These are phyloP conservation scores for Pyrgus malvae DNA, from an alignment of 2,888 invertebrate species.

Conservation along the genomic window DNA sequence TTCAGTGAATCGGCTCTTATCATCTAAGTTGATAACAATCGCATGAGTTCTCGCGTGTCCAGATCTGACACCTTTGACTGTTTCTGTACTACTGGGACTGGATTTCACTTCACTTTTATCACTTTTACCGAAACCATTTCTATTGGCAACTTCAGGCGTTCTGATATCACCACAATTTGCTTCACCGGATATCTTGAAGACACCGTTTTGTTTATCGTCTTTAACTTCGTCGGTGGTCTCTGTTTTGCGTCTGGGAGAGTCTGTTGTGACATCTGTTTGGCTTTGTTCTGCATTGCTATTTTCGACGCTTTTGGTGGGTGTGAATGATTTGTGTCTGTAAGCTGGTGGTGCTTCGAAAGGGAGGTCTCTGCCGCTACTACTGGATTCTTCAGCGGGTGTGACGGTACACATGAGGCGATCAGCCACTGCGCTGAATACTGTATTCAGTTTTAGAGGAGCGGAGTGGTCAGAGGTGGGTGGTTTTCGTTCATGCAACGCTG, in stretches of 20 bases:
- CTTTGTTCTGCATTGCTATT: conserved; percentile 67
- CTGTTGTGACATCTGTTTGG: conserved; percentile 69
- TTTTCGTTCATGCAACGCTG: conserved; percentile 80
- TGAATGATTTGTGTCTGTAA: conserved; percentile 74
- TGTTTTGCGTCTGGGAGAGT: conserved; percentile 62
- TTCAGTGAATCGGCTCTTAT: conserved; percentile 90
- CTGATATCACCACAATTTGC: conserved; percentile 70
- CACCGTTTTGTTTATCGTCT: conserved; percentile 66
- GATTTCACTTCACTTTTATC: conserved; percentile 65
- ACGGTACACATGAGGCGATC: conserved; percentile 78
- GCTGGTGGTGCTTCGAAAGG: conserved; percentile 74
- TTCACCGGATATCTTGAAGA: conserved; percentile 75
- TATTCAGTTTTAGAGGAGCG: conserved; percentile 74
- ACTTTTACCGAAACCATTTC: conserved; percentile 61
- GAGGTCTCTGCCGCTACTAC: conserved; percentile 72
- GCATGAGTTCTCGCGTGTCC: conserved; percentile 88
- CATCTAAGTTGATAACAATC: conserved; percentile 90
- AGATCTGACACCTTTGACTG: conserved; percentile 72
- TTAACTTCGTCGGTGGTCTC: conserved; percentile 55
- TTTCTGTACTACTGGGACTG: conserved; percentile 64
- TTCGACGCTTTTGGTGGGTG: conserved; percentile 68
- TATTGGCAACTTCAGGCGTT: conserved; percentile 62
- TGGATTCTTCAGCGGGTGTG: conserved; percentile 75
- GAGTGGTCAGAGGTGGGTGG: conserved; percentile 71
- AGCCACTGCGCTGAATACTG: conserved; percentile 77